phyloP scores from a whole-genome alignment of 2,888 invertebrate genomes.

The Unio pictorum region DNA sequence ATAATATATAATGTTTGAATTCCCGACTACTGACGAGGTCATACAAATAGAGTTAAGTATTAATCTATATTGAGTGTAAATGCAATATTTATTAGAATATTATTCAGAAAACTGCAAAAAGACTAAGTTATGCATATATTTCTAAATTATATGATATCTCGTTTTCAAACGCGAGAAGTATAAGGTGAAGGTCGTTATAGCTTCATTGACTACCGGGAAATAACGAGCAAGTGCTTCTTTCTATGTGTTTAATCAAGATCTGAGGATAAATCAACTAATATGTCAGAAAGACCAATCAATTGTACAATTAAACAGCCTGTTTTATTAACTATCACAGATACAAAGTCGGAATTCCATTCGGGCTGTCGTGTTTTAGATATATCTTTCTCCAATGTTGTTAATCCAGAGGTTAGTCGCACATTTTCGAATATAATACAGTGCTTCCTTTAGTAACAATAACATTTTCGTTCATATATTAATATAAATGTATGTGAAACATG shows the following conservation, averaged over 20 bases:
- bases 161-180: neutral
- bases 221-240: neutral
- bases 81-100: too few relatives aligned
- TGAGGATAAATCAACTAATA: slow-evolving; percentile 8
- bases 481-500: neutral
- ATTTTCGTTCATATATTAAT: neutral
- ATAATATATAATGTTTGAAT: too few relatives aligned
- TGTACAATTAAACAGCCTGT: slow-evolving; percentile 59
- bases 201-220: slow-evolving; percentile 35
- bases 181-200: slow-evolving; percentile 17
- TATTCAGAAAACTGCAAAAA: neutral
- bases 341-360: slow-evolving; percentile 53
- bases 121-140: neutral
- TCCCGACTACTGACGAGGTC: too few relatives aligned
- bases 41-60: too few relatives aligned
- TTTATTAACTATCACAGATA: slow-evolving; percentile 52
- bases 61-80: too few relatives aligned
- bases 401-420: slow-evolving; percentile 60
- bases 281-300: slow-evolving; percentile 56
- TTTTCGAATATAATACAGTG: neutral
- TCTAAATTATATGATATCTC: neutral
- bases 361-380: slow-evolving; percentile 67
- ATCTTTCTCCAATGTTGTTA: slow-evolving; percentile 63
- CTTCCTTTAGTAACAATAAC: neutral
- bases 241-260: neutral